Conservation (phyloP, 2,888 invertebrate species). For the Phorcus lineatus region DNA sequence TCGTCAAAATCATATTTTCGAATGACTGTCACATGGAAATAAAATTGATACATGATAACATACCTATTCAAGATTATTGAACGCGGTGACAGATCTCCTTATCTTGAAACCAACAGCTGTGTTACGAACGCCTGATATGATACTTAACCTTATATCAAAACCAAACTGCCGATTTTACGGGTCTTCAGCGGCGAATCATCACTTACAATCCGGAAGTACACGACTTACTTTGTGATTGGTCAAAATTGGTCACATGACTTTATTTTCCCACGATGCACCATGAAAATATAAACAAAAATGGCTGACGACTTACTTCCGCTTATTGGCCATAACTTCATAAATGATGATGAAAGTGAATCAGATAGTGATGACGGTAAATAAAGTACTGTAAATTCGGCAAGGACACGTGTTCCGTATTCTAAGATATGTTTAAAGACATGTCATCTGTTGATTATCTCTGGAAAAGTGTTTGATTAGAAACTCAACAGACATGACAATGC, state of each 20-base stretch:
- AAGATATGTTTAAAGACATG: not conserved
- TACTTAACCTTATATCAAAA: no score
- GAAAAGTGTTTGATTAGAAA: no score
- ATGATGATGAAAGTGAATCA: constrained; percentile 45
- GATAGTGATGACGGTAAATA: constrained; percentile 45
- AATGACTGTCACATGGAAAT: no score
- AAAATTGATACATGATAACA: no score
- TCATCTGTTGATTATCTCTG: not conserved
- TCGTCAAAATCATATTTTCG: no score
- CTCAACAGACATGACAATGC: no score
- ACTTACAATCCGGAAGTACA: constrained; percentile 43
- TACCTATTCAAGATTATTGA: no score
- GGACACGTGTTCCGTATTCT: not conserved
- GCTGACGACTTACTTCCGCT: constrained; percentile 65
- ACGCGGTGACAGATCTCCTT: no score
- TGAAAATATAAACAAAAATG: constrained; percentile 47
- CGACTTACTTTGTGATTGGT: constrained; percentile 55
- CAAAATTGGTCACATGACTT: constrained; percentile 25
- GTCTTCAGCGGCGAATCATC: not conserved
- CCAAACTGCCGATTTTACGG: no score
- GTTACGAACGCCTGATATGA: no score
- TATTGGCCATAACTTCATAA: constrained; percentile 51
- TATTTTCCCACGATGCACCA: not conserved
- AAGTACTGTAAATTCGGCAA: not conserved
- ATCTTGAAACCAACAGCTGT: no score